Evolutionary conservation across 2,113 vertebrate species (phyloP), one percentile per base, ranked within the genome.

Genomic region (Psilopogon haemacephalus): DNA sequence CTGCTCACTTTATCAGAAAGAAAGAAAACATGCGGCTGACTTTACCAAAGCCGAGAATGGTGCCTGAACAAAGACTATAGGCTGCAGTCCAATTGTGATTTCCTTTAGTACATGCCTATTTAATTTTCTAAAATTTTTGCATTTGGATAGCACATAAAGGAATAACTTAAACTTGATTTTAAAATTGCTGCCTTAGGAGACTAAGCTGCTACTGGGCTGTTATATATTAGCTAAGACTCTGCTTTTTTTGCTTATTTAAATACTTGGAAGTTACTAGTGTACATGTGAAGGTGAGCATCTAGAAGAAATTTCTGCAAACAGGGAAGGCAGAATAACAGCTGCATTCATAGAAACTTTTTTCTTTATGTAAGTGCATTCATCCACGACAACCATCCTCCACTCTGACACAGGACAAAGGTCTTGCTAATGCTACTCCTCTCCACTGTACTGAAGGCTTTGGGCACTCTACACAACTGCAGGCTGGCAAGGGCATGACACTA

Each of bases 401-500:
- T 32, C 90, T 26, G 63, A 4, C 33, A 6, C 5, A 35, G 71
- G 50, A 62, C 32, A 84, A 72, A 90, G 72, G 95, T 85, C 40
- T 23, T 9, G 74, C 76, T 89, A 72, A 52, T 21, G 64, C 64
- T 79, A 35, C 46, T 87, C 83, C 84, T 69, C 9, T 9, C 56
- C 68, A 38, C 42, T 24, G 44, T 9, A 33, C 46, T 68, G 80
- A 78, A 56, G 65, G 70, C 67, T 93, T 69, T 89, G 92, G 81
- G 62, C 67, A 75, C 0, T 1, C 32, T 91, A 71, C 74, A 30
- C 24, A 84, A 65, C 50, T 37, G 33, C 76, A 42, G 64, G 52
- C 17, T 95, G 93, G 88, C 84, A 91, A 94, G 90, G 75, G 62
- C 88, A n/a, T 11, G 82, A 65, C 94, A 52, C 93, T 89, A 32